Conservation (phyloP, 2,888 invertebrate genomes). For the Mythimna albipuncta region DNA sequence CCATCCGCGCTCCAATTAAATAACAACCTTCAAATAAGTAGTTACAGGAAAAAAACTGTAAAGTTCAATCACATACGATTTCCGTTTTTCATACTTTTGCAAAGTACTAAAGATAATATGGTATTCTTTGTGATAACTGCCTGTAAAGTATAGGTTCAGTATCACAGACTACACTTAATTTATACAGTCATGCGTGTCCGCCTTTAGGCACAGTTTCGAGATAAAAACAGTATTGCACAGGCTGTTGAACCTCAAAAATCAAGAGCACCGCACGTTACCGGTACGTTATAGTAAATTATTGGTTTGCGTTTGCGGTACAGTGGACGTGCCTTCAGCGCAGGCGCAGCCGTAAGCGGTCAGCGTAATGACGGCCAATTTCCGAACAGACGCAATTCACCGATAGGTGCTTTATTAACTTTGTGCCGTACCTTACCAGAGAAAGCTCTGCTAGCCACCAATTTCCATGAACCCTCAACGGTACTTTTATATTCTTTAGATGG, state of each 20-base stretch:
- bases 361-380: constrained; percentile 82
- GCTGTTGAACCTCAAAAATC: constrained; percentile 70
- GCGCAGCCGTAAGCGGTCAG: constrained; percentile 74
- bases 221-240: constrained; percentile 62
- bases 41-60: constrained; percentile 14
- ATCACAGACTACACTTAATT: constrained; percentile 26
- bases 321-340: constrained; percentile 68
- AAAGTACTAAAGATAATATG: constrained; percentile 4
- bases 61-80: constrained; percentile 4
- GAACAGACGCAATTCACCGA: constrained; percentile 70
- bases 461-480: constrained; percentile 42
- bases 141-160: constrained; percentile 12
- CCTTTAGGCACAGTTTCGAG: constrained; percentile 48
- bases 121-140: constrained; percentile 21
- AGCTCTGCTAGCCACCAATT: constrained; percentile 47
- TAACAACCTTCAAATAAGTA: constrained; percentile 53
- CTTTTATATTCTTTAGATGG: constrained; percentile 50
- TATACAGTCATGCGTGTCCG: constrained; percentile 3
- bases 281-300: constrained; percentile 78
- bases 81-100: constrained; percentile 5
- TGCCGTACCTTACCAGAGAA: constrained; percentile 57
- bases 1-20: constrained; percentile 66
- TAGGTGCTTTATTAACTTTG: constrained; percentile 69
- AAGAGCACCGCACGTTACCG: constrained; percentile 76
- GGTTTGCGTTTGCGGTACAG: constrained; percentile 76